Percentiles rank a stretch among this genome's conserved stretches.
Conservation (phyloP, 2,113 vertebrate genomes). For the Accipiter virgatus region DNA sequence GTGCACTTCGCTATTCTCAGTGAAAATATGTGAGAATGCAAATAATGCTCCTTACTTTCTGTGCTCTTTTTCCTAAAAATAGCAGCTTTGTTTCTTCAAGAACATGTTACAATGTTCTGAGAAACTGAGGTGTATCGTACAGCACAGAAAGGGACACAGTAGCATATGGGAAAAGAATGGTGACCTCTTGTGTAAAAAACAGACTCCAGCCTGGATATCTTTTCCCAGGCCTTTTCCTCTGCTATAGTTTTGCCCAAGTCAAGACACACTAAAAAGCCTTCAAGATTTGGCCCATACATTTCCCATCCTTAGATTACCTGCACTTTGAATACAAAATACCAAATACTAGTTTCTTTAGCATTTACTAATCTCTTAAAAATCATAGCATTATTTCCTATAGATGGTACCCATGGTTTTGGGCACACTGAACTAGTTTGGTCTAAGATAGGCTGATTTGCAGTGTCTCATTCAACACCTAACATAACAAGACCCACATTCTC, state of each 20-base stretch:
- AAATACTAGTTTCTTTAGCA: background rate
- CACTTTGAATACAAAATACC: background rate
- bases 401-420: background rate
- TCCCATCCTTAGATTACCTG: slow-evolving; percentile 19
- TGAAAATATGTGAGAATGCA: background rate
- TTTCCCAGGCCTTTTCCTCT: background rate
- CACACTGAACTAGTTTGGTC: background rate
- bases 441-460: background rate
- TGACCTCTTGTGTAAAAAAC: background rate
- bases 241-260: background rate
- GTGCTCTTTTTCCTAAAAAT: background rate
- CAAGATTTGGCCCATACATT: background rate
- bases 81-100: background rate
- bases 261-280: background rate
- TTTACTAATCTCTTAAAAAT: background rate
- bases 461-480: background rate
- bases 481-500: background rate
- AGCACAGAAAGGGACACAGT: background rate
- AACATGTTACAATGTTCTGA: slow-evolving; percentile 18
- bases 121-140: background rate
- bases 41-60: background rate
- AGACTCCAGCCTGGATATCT: background rate
- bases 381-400: background rate
- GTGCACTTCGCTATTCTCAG: background rate
- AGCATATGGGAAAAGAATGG: background rate